phyloP scores from a whole-genome alignment of 37 sponge, comb jelly and placozoan genomes.

The Halichondria panicea region DNA sequence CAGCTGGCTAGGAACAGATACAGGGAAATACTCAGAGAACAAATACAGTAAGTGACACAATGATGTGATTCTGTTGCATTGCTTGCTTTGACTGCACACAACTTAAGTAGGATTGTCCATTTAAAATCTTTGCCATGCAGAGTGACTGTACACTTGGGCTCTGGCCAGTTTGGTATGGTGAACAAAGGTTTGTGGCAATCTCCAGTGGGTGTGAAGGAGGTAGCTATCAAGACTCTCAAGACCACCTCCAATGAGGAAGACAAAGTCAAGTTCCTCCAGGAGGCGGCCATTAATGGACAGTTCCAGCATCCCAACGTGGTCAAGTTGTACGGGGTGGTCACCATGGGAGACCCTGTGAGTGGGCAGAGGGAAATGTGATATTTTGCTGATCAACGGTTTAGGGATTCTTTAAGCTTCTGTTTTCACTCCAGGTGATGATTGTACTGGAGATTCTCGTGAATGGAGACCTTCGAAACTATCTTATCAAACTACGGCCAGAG shows the following conservation, averaged over 20 bases:
- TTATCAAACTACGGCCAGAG: not conserved
- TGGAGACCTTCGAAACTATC: slow-evolving; percentile 48
- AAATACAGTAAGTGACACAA: slow-evolving; percentile 27
- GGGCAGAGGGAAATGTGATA: too few relatives aligned
- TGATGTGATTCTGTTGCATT: not conserved
- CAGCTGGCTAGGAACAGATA: slow-evolving; percentile 56
- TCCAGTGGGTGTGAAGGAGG: slow-evolving; percentile 10
- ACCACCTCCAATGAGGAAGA: not conserved
- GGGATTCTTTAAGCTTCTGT: not conserved
- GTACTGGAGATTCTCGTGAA: slow-evolving; percentile 39
- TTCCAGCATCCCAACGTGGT: slow-evolving; percentile 33
- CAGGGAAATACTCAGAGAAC: slow-evolving; percentile 41
- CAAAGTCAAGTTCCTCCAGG: slow-evolving; percentile 14
- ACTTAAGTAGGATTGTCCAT: too few relatives aligned
- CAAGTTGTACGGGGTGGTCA: slow-evolving; percentile 26
- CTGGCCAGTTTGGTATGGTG: slow-evolving; percentile 35
- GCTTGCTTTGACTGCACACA: too few relatives aligned
- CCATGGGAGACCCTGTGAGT: slow-evolving; percentile 22
- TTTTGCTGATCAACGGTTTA: not conserved
- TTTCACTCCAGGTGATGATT: slow-evolving; percentile 32
- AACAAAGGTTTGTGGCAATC: slow-evolving; percentile 28
- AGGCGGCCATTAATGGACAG: slow-evolving; percentile 43
- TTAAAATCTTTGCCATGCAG: too few relatives aligned
- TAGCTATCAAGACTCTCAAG: slow-evolving; percentile 27
- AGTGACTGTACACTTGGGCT: slow-evolving; percentile 16